A percentile compares a stretch with the other conserved stretches of the same genome.
Evolutionary conservation across 2,888 invertebrate genomes (phyloP).

Genomic region (Hirudinaria manillensis): DNA sequence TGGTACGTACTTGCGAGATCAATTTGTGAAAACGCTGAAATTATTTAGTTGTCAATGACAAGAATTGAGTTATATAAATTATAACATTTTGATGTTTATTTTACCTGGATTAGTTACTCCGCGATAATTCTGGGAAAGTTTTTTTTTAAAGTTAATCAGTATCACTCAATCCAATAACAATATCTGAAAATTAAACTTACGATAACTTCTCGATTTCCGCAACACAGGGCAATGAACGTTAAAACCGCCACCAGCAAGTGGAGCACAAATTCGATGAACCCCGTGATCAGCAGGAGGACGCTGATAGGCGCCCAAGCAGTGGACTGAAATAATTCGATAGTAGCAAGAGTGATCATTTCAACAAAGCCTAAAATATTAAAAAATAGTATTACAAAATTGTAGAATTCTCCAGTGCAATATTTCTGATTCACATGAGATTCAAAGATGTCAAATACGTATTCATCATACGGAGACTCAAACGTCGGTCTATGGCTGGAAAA

Average conservation of each 20-base stretch:
- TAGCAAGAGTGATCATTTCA: too few species aligned
- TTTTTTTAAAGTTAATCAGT: too few species aligned
- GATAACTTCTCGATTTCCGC: constrained; percentile 19
- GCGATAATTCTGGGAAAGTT: too few species aligned
- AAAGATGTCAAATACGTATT: constrained; percentile 18
- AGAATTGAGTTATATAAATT: too few species aligned
- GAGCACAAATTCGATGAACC: constrained; percentile 17
- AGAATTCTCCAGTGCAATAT: constrained; percentile 18
- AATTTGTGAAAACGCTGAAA: too few species aligned
- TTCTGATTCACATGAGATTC: constrained; percentile 4
- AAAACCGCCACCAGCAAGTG: constrained; percentile 9
- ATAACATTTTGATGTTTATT: too few species aligned
- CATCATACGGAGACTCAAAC: not conserved
- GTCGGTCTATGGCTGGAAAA: not conserved
- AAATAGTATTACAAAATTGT: not conserved
- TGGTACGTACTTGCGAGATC: too few species aligned
- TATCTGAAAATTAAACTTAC: not conserved
- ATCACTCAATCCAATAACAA: too few species aligned
- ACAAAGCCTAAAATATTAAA: not conserved
- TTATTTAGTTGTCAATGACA: too few species aligned
- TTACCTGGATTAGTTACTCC: too few species aligned
- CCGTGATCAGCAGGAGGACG: constrained; percentile 21
- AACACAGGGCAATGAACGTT: constrained; percentile 19
- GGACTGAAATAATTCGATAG: too few species aligned
- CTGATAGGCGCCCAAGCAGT: constrained; percentile 24